A percentile compares a stretch with the other conserved stretches of the same genome.
Evolutionary conservation across 2,797 vertebrate species (phyloP).

Genomic region (Melanotaenia boesemani): DNA sequence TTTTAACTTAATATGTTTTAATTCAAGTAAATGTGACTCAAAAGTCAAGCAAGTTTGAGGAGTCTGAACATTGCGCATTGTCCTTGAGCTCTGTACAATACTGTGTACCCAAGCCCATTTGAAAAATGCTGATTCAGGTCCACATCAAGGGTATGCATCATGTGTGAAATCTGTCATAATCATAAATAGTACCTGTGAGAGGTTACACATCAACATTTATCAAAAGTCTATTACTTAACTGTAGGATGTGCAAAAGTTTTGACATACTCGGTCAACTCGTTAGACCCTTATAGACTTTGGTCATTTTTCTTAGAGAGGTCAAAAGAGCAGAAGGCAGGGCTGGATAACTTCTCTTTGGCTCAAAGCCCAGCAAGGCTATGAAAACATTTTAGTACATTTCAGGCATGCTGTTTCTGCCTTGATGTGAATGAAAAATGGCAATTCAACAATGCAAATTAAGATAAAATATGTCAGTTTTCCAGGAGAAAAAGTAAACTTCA

Average conservation of each 20-base stretch:
- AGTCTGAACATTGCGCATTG: neutral
- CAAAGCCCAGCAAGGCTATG: neutral
- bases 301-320: neutral
- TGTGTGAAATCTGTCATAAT: neutral
- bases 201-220: neutral
- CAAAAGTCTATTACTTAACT: neutral
- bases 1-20: too few relatives aligned
- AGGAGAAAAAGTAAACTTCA: neutral
- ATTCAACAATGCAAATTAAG: too few relatives aligned
- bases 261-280: neutral
- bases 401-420: neutral
- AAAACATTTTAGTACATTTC: neutral
- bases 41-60: neutral
- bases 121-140: neutral
- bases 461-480: neutral
- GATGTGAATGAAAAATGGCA: neutral
- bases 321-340: neutral
- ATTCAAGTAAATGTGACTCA: neutral
- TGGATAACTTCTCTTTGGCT: neutral
- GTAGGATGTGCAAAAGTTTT: neutral
- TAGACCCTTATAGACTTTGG: neutral
- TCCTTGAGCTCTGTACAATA: neutral
- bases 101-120: neutral
- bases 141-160: neutral
- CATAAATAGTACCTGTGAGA: neutral